phyloP scores from a whole-genome alignment of 2,888 invertebrate genomes.

The Dysmachus trigonus region DNA sequence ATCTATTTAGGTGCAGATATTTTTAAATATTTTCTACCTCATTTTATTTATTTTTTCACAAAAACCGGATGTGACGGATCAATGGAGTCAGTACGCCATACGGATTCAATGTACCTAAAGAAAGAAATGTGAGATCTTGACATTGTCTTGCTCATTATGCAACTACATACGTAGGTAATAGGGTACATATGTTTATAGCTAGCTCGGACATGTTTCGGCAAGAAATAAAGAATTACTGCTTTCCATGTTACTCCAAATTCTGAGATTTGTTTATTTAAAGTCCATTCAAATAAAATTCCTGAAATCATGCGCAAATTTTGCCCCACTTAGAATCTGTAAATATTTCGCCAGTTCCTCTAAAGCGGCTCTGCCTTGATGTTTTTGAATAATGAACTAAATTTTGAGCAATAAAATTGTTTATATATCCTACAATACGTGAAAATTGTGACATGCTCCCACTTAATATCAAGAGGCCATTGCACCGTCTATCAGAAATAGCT shows the following conservation, averaged over 20 bases:
- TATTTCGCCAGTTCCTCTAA: not conserved
- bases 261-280: not conserved
- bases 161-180: not conserved
- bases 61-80: not conserved
- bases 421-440: not conserved
- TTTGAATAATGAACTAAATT: conserved; percentile 30
- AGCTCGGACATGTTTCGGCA: not conserved
- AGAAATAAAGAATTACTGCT: not conserved
- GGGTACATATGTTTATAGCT: not conserved
- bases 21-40: not conserved
- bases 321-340: conserved; percentile 10
- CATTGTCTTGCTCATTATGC: not conserved
- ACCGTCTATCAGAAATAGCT: conserved; percentile 22
- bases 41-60: not conserved
- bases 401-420: conserved; percentile 30
- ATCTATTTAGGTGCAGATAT: not conserved
- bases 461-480: conserved; percentile 31
- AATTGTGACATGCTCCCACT: not conserved
- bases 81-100: not conserved
- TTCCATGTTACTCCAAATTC: not conserved
- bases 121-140: not conserved
- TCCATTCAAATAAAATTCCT: conserved; percentile 4
- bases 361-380: conserved; percentile 16
- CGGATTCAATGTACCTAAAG: not conserved
- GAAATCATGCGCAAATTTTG: conserved; percentile 11